phyloP scores from a whole-genome alignment of 2,797 vertebrate genomes.

The Acropternis orthonyx region DNA sequence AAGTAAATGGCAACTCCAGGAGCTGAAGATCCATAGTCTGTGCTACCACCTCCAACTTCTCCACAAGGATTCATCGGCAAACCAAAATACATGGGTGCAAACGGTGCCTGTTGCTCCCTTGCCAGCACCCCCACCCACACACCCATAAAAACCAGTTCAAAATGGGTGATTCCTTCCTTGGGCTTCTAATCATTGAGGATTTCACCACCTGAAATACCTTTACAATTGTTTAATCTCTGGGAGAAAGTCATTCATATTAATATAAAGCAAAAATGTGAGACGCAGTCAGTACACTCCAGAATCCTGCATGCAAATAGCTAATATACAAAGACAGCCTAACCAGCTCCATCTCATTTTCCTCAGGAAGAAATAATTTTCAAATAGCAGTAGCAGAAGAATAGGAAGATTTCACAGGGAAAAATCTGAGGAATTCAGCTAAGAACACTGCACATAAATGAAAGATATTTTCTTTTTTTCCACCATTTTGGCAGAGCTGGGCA shows the following conservation, averaged over 20 bases:
- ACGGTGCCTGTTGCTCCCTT: not conserved
- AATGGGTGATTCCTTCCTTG: not conserved
- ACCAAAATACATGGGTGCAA: not conserved
- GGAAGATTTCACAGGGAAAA: not conserved
- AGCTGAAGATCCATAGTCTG: not conserved
- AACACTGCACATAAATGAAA: not conserved
- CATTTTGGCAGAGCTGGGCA: not conserved
- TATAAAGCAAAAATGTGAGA: not conserved
- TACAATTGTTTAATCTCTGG: not conserved
- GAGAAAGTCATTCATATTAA: not conserved
- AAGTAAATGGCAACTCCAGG: not conserved
- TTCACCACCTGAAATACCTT: not conserved
- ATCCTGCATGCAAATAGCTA: not conserved
- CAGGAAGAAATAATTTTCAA: not conserved
- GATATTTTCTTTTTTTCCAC: not conserved
- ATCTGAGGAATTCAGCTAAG: not conserved
- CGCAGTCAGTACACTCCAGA: not conserved
- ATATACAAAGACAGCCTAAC: not conserved
- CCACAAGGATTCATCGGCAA: accelerated
- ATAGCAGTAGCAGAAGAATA: not conserved
- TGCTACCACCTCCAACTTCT: not conserved
- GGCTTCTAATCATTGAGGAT: not conserved
- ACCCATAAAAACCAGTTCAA: not conserved
- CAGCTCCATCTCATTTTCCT: not conserved
- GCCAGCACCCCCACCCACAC: not conserved